Evolutionary conservation across 2,888 invertebrate genomes (phyloP).

Genomic region (Cephus runcator): DNA sequence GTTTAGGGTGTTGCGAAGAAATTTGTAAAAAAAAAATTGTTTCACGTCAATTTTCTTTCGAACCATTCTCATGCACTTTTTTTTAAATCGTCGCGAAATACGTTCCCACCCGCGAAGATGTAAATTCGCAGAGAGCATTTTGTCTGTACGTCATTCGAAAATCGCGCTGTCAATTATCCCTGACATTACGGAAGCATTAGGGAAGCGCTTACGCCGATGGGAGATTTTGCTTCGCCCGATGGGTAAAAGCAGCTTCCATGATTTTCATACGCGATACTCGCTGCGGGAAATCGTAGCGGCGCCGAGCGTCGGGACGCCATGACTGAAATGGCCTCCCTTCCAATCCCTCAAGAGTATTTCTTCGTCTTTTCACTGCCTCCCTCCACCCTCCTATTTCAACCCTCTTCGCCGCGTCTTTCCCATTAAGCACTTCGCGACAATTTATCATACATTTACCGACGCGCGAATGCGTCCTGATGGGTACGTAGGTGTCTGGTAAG

Average conservation of each 20-base stretch:
- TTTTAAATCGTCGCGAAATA: neutral
- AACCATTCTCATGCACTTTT: neutral
- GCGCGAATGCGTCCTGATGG: slow-evolving; percentile 34
- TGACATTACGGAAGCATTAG: slow-evolving; percentile 22
- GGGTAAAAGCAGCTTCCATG: slow-evolving; percentile 25
- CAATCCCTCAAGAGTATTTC: slow-evolving; percentile 44
- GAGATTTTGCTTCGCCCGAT: slow-evolving; percentile 41
- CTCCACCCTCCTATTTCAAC: slow-evolving; percentile 25
- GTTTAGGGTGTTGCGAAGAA: neutral
- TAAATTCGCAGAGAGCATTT: neutral
- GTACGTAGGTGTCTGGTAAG: neutral
- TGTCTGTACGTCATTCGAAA: neutral
- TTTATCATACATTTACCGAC: slow-evolving; percentile 62
- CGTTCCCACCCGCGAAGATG: neutral
- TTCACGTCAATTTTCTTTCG: neutral
- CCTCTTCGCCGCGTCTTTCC: slow-evolving; percentile 42
- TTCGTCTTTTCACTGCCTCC: slow-evolving; percentile 39
- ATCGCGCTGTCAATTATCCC: slow-evolving; percentile 4
- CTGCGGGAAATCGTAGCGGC: slow-evolving; percentile 1
- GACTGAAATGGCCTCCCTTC: slow-evolving; percentile 54
- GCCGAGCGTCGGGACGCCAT: slow-evolving; percentile 14
- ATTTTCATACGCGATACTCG: slow-evolving; percentile 39
- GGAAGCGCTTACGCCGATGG: slow-evolving; percentile 34
- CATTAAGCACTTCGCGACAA: slow-evolving; percentile 64
- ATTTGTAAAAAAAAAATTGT: no score